A percentile compares a stretch with the other conserved stretches of the same genome.
These are phyloP conservation scores for Trialeurodes vaporariorum DNA, from an alignment of 1,140 invertebrate genomes.

Conservation along the genomic window DNA sequence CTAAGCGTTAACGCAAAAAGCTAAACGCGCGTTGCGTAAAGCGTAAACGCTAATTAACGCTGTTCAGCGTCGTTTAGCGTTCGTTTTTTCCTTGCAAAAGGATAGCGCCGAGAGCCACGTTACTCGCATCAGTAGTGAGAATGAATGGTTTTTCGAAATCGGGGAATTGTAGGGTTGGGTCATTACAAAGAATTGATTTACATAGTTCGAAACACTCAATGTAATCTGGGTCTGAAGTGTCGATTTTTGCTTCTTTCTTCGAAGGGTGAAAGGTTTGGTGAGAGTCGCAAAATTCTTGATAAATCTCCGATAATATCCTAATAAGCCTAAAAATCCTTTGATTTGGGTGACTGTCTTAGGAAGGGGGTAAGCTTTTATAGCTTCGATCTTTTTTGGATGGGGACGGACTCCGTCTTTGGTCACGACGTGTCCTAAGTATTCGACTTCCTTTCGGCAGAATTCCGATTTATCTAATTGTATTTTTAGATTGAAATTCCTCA, in stretches of 20 bases:
- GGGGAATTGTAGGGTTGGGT: constrained; percentile 30
- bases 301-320: neutral
- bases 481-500: constrained; percentile 24
- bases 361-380: neutral
- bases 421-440: constrained; percentile 29
- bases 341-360: too few species aligned
- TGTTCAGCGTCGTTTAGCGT: too few species aligned
- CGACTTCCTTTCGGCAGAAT: constrained; percentile 25
- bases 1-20: too few species aligned
- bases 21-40: too few species aligned
- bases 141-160: too few species aligned
- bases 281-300: neutral
- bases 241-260: constrained; percentile 3
- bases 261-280: neutral
- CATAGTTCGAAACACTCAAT: constrained; percentile 30
- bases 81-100: too few species aligned
- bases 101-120: too few species aligned
- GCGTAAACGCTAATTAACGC: too few species aligned
- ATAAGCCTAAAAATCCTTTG: neutral
- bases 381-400: constrained; percentile 22
- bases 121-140: too few species aligned
- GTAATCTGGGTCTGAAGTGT: constrained; percentile 5
- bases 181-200: constrained; percentile 31
- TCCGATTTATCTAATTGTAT: constrained; percentile 29
- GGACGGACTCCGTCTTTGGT: constrained; percentile 25